Conservation (phyloP, 2,797 vertebrate species). For the Uromys caudimaculatus region DNA sequence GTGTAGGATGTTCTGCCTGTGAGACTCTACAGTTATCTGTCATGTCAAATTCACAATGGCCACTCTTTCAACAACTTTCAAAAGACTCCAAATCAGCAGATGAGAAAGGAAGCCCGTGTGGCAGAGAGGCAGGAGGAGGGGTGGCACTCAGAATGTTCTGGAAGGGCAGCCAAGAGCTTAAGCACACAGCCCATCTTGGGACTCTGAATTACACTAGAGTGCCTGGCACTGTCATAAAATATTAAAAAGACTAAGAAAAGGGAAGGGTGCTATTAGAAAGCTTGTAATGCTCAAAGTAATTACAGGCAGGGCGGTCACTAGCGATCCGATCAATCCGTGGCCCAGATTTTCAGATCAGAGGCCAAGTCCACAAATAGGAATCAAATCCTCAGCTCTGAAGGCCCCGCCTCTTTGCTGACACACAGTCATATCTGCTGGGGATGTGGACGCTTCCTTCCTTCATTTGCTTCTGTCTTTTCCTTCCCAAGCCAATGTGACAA, state of each 20-base stretch:
- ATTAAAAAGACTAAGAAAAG: conserved; percentile 56
- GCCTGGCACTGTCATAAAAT: conserved; percentile 55
- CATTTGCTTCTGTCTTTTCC: conserved; percentile 65
- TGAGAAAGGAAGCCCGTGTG: not conserved
- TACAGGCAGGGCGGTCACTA: conserved; percentile 86
- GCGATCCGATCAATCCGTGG: conserved; percentile 82
- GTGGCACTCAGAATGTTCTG: not conserved
- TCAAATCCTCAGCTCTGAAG: conserved; percentile 79
- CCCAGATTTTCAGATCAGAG: conserved; percentile 77
- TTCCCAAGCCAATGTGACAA: not conserved
- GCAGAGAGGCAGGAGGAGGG: conserved; percentile 4
- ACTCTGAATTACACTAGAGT: conserved; percentile 76
- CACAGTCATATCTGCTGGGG: conserved; percentile 75
- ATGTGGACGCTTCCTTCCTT: conserved; percentile 73
- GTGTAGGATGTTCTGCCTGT: not conserved
- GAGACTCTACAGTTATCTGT: not conserved
- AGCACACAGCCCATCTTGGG: not conserved
- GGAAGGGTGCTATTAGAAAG: conserved; percentile 80
- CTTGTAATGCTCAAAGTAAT: conserved; percentile 86
- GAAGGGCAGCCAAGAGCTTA: not conserved
- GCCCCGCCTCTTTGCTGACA: conserved; percentile 74
- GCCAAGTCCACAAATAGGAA: conserved; percentile 80
- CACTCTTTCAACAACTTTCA: not conserved
- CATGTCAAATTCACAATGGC: not conserved
- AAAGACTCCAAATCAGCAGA: conserved; percentile 19